A percentile compares a stretch with the other conserved stretches of the same genome.
Evolutionary conservation across 2,797 vertebrate genomes (phyloP).

Genomic region (Clarias fuscus): DNA sequence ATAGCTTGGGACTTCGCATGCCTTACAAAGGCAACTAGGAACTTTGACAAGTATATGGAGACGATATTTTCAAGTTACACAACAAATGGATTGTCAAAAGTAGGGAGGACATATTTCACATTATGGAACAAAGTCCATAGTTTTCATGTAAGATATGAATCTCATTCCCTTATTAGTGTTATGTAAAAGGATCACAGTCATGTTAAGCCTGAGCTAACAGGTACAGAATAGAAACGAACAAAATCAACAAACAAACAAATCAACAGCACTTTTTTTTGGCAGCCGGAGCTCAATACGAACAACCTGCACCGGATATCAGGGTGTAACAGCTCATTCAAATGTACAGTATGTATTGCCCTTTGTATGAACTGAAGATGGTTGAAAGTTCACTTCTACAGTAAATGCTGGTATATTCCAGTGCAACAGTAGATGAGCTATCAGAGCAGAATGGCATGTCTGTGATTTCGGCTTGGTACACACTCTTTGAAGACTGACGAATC

Average conservation of each 20-base stretch:
- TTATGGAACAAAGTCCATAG: slow-evolving; percentile 48
- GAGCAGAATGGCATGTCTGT: slow-evolving; percentile 36
- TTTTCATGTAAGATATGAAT: slow-evolving; percentile 48
- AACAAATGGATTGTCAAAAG: slow-evolving; percentile 52
- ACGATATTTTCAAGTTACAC: slow-evolving; percentile 51
- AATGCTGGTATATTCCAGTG: slow-evolving; percentile 59
- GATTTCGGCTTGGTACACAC: slow-evolving; percentile 49
- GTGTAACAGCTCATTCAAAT: slow-evolving; percentile 32
- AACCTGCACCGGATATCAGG: slow-evolving; percentile 34
- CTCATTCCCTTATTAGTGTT: slow-evolving; percentile 49
- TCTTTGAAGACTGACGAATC: slow-evolving; percentile 23
- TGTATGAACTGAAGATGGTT: slow-evolving; percentile 37
- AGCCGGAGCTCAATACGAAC: slow-evolving; percentile 46
- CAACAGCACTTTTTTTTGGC: slow-evolving; percentile 52
- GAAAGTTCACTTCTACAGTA: slow-evolving; percentile 35
- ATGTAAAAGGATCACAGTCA: slow-evolving; percentile 60
- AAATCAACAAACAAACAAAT: slow-evolving; percentile 37
- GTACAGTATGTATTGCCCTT: slow-evolving; percentile 39
- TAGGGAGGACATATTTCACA: slow-evolving; percentile 42
- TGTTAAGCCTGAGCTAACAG: slow-evolving; percentile 49
- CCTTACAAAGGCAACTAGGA: slow-evolving; percentile 66
- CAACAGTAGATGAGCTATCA: slow-evolving; percentile 25
- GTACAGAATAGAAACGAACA: slow-evolving; percentile 32
- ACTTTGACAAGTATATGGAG: slow-evolving; percentile 58
- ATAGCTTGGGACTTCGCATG: slow-evolving; percentile 58